These are phyloP conservation scores for Andrena fulva DNA, from an alignment of 2,888 invertebrate genomes.

Conservation along the genomic window DNA sequence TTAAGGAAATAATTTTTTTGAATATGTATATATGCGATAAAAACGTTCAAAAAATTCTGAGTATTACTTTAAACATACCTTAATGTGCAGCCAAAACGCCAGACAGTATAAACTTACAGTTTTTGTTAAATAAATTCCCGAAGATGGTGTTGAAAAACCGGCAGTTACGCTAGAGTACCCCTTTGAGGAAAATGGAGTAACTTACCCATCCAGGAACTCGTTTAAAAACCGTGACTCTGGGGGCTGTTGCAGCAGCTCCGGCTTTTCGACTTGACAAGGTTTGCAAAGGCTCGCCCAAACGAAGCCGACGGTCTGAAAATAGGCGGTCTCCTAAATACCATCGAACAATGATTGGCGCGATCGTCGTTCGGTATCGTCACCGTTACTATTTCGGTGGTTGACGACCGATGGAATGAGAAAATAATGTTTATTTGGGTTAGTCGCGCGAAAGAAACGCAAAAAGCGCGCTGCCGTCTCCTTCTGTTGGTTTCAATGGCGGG, in stretches of 20 bases:
- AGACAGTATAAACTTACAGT: no score
- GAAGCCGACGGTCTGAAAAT: slow-evolving; percentile 57
- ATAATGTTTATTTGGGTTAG: slow-evolving; percentile 61
- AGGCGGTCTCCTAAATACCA: slow-evolving; percentile 68
- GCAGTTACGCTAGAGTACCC: no score
- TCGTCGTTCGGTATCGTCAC: slow-evolving; percentile 55
- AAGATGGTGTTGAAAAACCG: no score
- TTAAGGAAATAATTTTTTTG: no score
- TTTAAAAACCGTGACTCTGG: no score
- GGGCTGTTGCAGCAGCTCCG: neutral
- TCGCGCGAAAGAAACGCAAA: slow-evolving; percentile 22
- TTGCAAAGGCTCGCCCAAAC: slow-evolving; percentile 37
- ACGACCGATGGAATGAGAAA: slow-evolving; percentile 45
- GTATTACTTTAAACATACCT: no score
- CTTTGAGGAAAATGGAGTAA: no score
- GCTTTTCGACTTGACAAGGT: slow-evolving; percentile 7
- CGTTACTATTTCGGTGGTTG: slow-evolving; percentile 60
- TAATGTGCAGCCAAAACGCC: no score
- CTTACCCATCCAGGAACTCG: neutral
- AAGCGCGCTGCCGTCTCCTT: slow-evolving; percentile 6
- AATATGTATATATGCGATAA: no score
- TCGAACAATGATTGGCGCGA: slow-evolving; percentile 69
- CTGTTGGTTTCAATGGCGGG: slow-evolving; percentile 1
- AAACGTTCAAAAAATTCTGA: no score
- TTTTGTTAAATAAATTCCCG: no score